phyloP scores from a whole-genome alignment of 2,113 vertebrate genomes.

The Gavialis gangeticus region DNA sequence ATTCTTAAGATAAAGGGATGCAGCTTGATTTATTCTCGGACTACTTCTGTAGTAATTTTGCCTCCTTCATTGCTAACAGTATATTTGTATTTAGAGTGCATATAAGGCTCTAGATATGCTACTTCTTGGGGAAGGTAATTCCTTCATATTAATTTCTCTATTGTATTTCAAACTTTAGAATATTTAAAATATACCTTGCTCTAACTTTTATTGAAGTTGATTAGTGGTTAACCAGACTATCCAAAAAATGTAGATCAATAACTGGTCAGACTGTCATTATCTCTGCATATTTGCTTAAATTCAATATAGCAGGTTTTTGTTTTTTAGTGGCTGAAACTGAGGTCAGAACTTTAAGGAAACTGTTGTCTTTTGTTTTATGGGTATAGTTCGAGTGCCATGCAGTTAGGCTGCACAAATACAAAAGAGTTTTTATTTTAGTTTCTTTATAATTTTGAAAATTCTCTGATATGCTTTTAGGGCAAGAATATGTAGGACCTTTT shows the following conservation, averaged over 20 bases:
- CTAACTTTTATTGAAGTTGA: neutral
- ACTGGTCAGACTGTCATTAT: slow-evolving; percentile 15
- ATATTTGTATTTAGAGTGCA: neutral
- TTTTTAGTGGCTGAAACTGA: slow-evolving; percentile 32
- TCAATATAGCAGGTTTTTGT: slow-evolving; percentile 8
- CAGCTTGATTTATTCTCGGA: neutral
- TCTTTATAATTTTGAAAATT: neutral
- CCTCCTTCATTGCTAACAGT: neutral
- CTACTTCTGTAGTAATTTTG: neutral
- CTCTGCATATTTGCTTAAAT: slow-evolving; percentile 19
- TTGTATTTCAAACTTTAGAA: neutral
- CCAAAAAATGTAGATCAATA: slow-evolving; percentile 41
- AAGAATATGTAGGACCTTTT: neutral
- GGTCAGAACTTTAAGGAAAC: slow-evolving; percentile 35
- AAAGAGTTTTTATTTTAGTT: neutral
- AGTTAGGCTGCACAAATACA: neutral
- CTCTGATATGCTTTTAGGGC: neutral
- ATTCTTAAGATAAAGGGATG: neutral
- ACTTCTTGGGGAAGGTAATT: neutral
- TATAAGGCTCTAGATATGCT: neutral
- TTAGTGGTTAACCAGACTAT: slow-evolving; percentile 30
- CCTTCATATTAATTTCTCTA: neutral
- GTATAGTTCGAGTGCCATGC: neutral
- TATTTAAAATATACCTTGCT: neutral
- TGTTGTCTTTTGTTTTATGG: neutral